Evolutionary conservation across 2,797 vertebrate species (phyloP).

Genomic region (Vireo griseus): DNA sequence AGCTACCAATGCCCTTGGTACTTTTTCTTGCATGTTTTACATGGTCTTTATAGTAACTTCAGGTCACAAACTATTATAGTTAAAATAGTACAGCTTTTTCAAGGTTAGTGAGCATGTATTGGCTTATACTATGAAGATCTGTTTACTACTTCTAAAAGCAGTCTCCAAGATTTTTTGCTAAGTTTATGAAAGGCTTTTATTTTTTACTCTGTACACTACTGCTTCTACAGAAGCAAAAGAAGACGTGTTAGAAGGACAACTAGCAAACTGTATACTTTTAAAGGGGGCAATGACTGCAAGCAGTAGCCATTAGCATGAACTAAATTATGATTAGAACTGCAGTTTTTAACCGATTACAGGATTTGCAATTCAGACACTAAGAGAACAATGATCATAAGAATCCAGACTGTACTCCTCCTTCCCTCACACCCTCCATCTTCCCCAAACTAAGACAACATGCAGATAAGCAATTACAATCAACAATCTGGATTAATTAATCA

Average conservation of each 20-base stretch:
- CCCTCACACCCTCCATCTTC: neutral
- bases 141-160: neutral
- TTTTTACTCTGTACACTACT: neutral
- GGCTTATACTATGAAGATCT: neutral
- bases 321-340: constrained; percentile 35
- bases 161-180: neutral
- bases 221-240: neutral
- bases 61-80: neutral
- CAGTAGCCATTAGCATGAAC: constrained; percentile 20
- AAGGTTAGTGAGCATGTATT: neutral
- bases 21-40: neutral
- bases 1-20: neutral
- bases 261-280: neutral
- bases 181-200: neutral
- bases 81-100: neutral
- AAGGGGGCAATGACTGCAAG: neutral
- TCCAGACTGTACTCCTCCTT: neutral
- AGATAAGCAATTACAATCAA: constrained; percentile 22
- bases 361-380: constrained; percentile 37
- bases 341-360: constrained; percentile 34
- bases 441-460: constrained; percentile 40
- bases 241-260: neutral
- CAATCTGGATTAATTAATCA: constrained; percentile 58
- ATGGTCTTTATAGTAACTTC: fast-evolving
- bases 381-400: constrained; percentile 16